Conservation (phyloP, 2,888 invertebrate genomes). For the Branchellion lobata region DNA sequence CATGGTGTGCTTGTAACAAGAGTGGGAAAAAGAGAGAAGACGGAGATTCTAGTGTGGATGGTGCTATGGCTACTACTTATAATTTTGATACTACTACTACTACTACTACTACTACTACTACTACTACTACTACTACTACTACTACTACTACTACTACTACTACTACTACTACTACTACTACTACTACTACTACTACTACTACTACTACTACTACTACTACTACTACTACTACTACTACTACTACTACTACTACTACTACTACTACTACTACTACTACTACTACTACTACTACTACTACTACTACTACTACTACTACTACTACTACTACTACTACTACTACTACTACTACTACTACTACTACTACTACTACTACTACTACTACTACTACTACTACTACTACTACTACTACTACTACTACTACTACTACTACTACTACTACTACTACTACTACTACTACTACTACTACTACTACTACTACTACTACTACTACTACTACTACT, state of each 20-base stretch:
- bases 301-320: conserved; percentile 36
- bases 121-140: conserved; percentile 34
- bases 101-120: conserved; percentile 35
- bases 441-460: conserved; percentile 35
- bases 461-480: conserved; percentile 36
- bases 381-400: conserved; percentile 44
- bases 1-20: no score
- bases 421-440: conserved; percentile 31
- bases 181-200: conserved; percentile 37
- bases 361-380: conserved; percentile 45
- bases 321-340: conserved; percentile 24
- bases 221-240: conserved; percentile 34
- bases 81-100: conserved; percentile 25
- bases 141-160: conserved; percentile 30
- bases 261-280: conserved; percentile 42
- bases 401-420: conserved; percentile 30
- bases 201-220: conserved; percentile 34
- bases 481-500: conserved; percentile 35
- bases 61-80: conserved; percentile 21
- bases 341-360: conserved; percentile 38
- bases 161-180: conserved; percentile 31
- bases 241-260: conserved; percentile 31
- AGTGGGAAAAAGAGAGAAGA: no score
- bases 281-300: conserved; percentile 45
- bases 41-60: no score